A percentile compares a stretch with the other conserved stretches of the same genome.
These are phyloP conservation scores for Drosophila atripex DNA, from an alignment of 2,888 invertebrate species.

Conservation along the genomic window DNA sequence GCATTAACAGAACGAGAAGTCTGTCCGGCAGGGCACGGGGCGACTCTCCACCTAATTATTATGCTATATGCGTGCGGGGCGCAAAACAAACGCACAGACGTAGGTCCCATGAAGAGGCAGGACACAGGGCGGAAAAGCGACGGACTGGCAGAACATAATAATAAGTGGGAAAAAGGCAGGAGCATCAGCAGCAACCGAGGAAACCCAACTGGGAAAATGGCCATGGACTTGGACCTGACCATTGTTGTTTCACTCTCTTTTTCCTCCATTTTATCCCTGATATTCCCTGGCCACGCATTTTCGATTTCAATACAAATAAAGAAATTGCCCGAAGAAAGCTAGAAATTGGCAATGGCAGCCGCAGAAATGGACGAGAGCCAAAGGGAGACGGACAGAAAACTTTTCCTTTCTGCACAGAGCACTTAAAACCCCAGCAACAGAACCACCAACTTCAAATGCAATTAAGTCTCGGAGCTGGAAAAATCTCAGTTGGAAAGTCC, in stretches of 20 bases:
- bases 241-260: slow-evolving; percentile 17
- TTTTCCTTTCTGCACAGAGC: slow-evolving; percentile 69
- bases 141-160: slow-evolving; percentile 50
- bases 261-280: slow-evolving; percentile 7
- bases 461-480: slow-evolving; percentile 59
- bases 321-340: slow-evolving; percentile 48
- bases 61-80: slow-evolving; percentile 75
- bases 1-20: slow-evolving; percentile 61
- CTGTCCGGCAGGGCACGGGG: slow-evolving; percentile 54
- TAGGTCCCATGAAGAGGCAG: slow-evolving; percentile 40
- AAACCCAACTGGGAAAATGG: slow-evolving; percentile 46
- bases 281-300: slow-evolving; percentile 73
- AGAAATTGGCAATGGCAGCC: slow-evolving; percentile 76
- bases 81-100: slow-evolving; percentile 67
- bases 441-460: slow-evolving; percentile 69
- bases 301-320: slow-evolving; percentile 72
- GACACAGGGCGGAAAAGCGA: slow-evolving; percentile 5
- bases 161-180: slow-evolving; percentile 35
- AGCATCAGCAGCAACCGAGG: slow-evolving; percentile 11
- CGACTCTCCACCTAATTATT: slow-evolving; percentile 72
- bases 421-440: slow-evolving; percentile 57
- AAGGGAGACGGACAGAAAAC: slow-evolving; percentile 48
- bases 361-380: slow-evolving; percentile 35
- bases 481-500: slow-evolving; percentile 55
- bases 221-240: slow-evolving; percentile 37